These are phyloP conservation scores for Lagocephalus sceleratus DNA, from an alignment of 2,797 vertebrate genomes.

Conservation along the genomic window DNA sequence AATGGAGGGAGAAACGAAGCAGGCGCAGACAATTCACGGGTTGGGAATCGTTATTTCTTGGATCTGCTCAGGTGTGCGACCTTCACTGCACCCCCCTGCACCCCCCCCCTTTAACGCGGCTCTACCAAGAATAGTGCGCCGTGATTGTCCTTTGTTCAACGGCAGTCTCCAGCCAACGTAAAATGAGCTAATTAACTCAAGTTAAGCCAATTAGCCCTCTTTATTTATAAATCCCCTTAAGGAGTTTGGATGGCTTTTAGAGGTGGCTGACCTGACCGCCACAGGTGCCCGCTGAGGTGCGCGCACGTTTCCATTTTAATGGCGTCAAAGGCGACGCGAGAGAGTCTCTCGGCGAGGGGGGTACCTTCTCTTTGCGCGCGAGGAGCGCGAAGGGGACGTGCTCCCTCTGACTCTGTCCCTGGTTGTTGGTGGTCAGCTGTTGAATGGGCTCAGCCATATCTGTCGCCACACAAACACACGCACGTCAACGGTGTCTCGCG, in stretches of 20 bases:
- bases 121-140: conserved; percentile 42
- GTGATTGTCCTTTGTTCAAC: conserved; percentile 46
- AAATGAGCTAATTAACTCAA: conserved; percentile 61
- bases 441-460: conserved; percentile 90
- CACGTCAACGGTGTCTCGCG: not conserved
- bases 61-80: not conserved
- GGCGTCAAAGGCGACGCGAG: no score
- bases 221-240: conserved; percentile 61
- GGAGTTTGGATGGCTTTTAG: conserved; percentile 53
- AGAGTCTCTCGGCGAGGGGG: no score
- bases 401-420: conserved; percentile 75
- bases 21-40: no score
- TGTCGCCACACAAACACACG: conserved; percentile 51
- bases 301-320: not conserved
- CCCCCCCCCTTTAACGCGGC: conserved; percentile 1
- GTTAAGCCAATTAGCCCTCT: conserved; percentile 69
- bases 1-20: no score
- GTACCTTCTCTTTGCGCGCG: conserved; percentile 84
- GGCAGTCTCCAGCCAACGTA: conserved; percentile 34
- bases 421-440: conserved; percentile 83
- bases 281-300: conserved; percentile 15
- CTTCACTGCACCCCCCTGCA: not conserved
- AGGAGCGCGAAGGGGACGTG: conserved; percentile 79
- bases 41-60: not conserved
- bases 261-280: conserved; percentile 25